Conservation (phyloP, 1,140 invertebrate genomes). For the Dendrolimus kikuchii region DNA sequence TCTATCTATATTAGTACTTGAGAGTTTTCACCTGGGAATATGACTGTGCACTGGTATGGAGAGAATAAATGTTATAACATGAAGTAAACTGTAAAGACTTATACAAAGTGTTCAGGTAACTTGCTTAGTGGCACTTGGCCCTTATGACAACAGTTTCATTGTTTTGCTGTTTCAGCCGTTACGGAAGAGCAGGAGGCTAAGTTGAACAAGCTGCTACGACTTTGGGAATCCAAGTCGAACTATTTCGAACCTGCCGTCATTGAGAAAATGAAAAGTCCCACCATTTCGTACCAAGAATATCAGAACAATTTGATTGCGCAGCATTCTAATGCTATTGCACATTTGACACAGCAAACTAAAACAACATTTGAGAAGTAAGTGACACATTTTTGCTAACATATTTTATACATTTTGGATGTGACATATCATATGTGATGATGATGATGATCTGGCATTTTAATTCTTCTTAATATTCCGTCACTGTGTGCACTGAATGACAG, state of each 20-base stretch:
- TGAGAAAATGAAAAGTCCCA: slow-evolving; percentile 86
- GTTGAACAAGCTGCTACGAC: slow-evolving; percentile 90
- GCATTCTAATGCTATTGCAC: slow-evolving; percentile 82
- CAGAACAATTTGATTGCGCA: slow-evolving; percentile 86
- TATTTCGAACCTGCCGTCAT: slow-evolving; percentile 91
- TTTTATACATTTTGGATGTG: not conserved
- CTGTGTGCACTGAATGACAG: no score
- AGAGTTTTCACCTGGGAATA: no score
- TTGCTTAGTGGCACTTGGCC: slow-evolving; percentile 49
- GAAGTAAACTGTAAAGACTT: no score
- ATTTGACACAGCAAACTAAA: slow-evolving; percentile 83
- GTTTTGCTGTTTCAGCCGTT: slow-evolving; percentile 76
- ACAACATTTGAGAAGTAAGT: slow-evolving; percentile 82
- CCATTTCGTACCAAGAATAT: slow-evolving; percentile 86
- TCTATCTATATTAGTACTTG: no score
- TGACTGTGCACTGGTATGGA: no score
- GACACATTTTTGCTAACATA: slow-evolving; percentile 7
- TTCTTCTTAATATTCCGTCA: no score
- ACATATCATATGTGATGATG: no score
- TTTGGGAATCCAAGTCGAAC: slow-evolving; percentile 97
- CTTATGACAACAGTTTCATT: slow-evolving; percentile 52
- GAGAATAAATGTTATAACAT: no score
- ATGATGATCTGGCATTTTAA: no score
- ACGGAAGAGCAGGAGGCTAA: slow-evolving; percentile 91
- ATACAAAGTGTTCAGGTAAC: slow-evolving; percentile 41